phyloP scores from a whole-genome alignment of 2,797 vertebrate species.

The Decapterus maruadsi region DNA sequence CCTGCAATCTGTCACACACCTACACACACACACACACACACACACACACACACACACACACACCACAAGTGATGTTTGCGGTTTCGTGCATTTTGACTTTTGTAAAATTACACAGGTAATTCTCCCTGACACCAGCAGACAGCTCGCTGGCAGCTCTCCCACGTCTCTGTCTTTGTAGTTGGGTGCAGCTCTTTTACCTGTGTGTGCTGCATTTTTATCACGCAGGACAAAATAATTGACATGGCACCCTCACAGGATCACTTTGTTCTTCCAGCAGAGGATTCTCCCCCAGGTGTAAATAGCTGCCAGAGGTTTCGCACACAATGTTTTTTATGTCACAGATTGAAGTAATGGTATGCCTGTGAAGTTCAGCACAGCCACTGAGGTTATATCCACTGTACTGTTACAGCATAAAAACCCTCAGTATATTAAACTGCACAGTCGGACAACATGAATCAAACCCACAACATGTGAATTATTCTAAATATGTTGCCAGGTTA shows the following conservation, averaged over 20 bases:
- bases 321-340: constrained; percentile 9
- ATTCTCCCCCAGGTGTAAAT: constrained; percentile 47
- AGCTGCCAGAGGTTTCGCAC: constrained; percentile 17
- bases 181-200: constrained; percentile 22
- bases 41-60: neutral
- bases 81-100: constrained; percentile 23
- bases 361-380: too few relatives aligned
- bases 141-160: constrained; percentile 38
- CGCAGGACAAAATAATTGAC: constrained; percentile 59
- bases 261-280: constrained; percentile 49
- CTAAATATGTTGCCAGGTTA: too few relatives aligned
- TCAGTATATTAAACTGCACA: too few relatives aligned
- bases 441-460: too few relatives aligned
- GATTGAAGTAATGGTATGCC: neutral
- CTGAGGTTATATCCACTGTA: too few relatives aligned
- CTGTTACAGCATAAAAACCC: too few relatives aligned
- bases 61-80: constrained; percentile 14
- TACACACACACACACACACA: neutral
- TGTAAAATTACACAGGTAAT: constrained; percentile 34
- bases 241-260: constrained; percentile 41
- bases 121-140: constrained; percentile 36
- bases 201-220: constrained; percentile 22
- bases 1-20: neutral
- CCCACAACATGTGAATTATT: too few relatives aligned
- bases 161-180: constrained; percentile 48